A percentile compares a stretch with the other conserved stretches of the same genome.
Conservation (phyloP, 2,797 vertebrate genomes). For the Girardinus metallicus region DNA sequence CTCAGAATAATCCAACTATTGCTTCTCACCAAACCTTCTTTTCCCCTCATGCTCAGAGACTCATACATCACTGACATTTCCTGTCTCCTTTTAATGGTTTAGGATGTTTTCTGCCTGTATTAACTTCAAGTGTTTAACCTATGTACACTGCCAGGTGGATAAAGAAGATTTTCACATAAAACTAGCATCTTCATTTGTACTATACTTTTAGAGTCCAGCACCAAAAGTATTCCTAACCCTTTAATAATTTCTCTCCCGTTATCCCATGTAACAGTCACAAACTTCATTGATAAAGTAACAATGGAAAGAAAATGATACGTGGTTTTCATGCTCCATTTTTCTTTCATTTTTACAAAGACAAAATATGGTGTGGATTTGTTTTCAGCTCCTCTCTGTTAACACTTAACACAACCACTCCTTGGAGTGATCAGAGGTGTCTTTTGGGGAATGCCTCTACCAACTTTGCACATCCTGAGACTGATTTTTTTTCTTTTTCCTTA, state of each 20-base stretch:
- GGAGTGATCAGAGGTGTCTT: neutral
- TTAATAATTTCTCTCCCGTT: neutral
- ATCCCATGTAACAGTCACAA: neutral
- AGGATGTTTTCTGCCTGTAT: conserved; percentile 36
- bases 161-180: neutral
- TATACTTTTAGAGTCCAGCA: neutral
- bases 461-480: neutral
- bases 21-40: conserved; percentile 41
- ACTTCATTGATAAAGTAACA: neutral
- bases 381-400: neutral
- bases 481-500: neutral
- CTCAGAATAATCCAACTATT: conserved; percentile 39
- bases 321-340: neutral
- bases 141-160: conserved; percentile 11
- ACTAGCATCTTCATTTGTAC: neutral
- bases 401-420: neutral
- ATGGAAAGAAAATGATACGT: neutral
- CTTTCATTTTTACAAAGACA: neutral
- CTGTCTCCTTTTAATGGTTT: conserved; percentile 37
- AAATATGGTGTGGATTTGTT: neutral
- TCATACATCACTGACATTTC: conserved; percentile 28
- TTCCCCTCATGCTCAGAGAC: conserved; percentile 9
- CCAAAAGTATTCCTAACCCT: neutral
- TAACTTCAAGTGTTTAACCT: conserved; percentile 23
- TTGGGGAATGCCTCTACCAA: neutral